Base-by-base conservation (phyloP, 2,888 invertebrate genomes). In the Trichogramma dendrolimi region DNA sequence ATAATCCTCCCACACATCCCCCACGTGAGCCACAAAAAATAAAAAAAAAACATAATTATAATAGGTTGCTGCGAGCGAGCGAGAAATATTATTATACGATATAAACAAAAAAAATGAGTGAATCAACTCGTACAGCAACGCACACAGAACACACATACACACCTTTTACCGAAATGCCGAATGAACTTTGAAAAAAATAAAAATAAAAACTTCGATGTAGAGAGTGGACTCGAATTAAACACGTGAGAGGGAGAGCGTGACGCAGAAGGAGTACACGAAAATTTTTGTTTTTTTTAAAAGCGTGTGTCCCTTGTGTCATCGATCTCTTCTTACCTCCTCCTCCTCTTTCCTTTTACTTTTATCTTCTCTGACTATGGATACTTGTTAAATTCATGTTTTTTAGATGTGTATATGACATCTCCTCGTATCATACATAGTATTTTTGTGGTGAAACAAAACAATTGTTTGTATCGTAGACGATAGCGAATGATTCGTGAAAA, bases 401-500 rank as follows among this genome's bases (percentile, higher is more conserved):
- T 27, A 27, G 27, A 27, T 54, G 51, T 54, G 8, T 52, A 55
- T 27, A 27, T 27, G 27, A 27, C 27, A 27, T 27, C 27, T 27
- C 27, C 27, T 27, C 27, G 27, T 27, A 27, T 27, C 27, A 27
- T 27, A 27, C 27, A 59, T 53, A 56, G 48, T 63, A 52, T 58
- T 63, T 63, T 57, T 63, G 52, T 57, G 52, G 27, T 27, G 27
- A 27, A 27, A 27, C 27, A 27, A 27, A 27, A 54, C 14, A 43
- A 57, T 60, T 43, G 57, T 57, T 40, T 39, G 52, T 49, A 27
- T 27, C 14, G 55, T 55, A 55, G 54, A 48, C 7, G 11, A 48
- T 59, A 63, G 27, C 27, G 27, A 27, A 27, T 27, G 63, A 63
- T 63, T 63, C 58, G 63, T 57, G 58, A 57, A 27, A 27, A 60